Conservation (phyloP, 2,888 invertebrate genomes). For the Pherbina coryleti region DNA sequence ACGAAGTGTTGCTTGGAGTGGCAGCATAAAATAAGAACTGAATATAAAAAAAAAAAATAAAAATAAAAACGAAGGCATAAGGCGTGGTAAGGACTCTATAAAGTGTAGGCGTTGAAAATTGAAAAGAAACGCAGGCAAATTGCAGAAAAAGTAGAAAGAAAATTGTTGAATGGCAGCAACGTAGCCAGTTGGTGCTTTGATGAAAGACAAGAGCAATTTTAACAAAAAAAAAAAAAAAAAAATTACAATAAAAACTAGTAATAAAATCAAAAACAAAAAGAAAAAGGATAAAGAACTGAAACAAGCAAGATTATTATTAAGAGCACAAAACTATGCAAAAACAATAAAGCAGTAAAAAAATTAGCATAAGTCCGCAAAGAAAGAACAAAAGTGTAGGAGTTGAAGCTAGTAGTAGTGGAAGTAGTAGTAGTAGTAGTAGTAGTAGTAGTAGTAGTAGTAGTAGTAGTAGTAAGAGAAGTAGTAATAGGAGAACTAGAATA, state of each 20-base stretch:
- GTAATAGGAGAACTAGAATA: neutral
- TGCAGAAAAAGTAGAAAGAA: neutral
- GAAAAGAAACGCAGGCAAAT: constrained; percentile 1
- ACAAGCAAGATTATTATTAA: constrained; percentile 25
- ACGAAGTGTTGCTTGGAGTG: constrained; percentile 1
- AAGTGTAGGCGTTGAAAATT: constrained; percentile 11
- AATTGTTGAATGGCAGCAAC: neutral
- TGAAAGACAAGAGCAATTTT: constrained; percentile 8
- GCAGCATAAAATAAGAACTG: neutral
- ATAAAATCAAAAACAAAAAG: neutral
- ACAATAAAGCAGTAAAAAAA: constrained; percentile 11
- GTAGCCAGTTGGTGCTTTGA: neutral
- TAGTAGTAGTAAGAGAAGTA: neutral
- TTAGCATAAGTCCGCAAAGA: constrained; percentile 29
- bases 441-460: neutral
- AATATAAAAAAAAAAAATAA: neutral
- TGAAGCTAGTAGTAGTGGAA: neutral
- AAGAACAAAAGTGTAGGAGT: constrained; percentile 11
- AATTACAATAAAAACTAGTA: neutral
- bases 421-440: neutral
- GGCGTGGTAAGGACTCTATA: neutral
- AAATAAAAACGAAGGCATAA: neutral
- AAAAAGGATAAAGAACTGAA: constrained; percentile 1
- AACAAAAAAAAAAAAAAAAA: neutral
- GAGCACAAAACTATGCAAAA: constrained; percentile 16